These are phyloP conservation scores for Ia io DNA, from an alignment of 2,113 vertebrate genomes.

Conservation along the genomic window DNA sequence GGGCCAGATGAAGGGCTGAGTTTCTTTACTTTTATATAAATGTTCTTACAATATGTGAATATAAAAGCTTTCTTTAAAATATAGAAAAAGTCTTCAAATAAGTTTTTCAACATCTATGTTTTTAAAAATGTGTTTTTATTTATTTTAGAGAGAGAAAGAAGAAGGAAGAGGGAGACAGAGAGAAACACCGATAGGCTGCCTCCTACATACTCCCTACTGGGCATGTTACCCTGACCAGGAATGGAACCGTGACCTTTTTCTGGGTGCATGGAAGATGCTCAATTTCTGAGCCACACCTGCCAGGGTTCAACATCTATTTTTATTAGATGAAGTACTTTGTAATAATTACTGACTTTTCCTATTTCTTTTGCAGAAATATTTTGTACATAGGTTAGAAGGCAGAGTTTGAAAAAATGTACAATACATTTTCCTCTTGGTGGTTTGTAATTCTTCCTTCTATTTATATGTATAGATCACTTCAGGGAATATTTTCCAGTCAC, in stretches of 20 bases:
- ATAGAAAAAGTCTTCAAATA: conserved; percentile 42
- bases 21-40: neutral
- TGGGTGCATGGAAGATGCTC: neutral
- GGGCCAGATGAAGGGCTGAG: neutral
- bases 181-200: neutral
- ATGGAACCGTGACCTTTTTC: neutral
- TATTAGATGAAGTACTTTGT: conserved; percentile 19
- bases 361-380: conserved; percentile 14
- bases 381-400: neutral
- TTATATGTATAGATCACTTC: neutral
- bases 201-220: neutral
- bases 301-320: neutral
- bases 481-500: neutral
- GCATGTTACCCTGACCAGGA: too few relatives aligned
- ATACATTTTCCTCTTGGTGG: neutral
- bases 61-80: conserved; percentile 38
- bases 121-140: neutral
- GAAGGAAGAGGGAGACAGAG: neutral
- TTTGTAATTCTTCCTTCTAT: neutral
- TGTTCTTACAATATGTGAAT: neutral
- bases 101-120: neutral
- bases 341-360: conserved; percentile 44
- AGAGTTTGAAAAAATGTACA: neutral
- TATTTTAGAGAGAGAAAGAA: neutral
- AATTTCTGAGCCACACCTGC: neutral